These are phyloP conservation scores for Hippocampus zosterae DNA, from an alignment of 2,113 vertebrate species.

Conservation along the genomic window DNA sequence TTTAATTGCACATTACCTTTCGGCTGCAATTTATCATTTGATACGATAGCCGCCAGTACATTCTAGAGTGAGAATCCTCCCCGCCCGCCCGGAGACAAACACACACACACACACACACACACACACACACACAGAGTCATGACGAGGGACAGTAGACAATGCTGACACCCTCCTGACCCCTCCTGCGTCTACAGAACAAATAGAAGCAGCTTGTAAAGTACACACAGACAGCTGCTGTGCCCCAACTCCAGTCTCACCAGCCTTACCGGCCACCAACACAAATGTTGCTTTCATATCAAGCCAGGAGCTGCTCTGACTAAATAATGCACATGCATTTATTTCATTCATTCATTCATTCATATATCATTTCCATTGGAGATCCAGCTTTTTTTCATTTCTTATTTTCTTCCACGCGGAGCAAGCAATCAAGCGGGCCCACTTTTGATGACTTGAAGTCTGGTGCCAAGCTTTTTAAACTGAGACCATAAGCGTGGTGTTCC, in stretches of 20 bases:
- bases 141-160: conserved; percentile 62
- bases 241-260: conserved; percentile 49
- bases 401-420: background rate
- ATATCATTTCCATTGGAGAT: no score
- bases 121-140: conserved; percentile 37
- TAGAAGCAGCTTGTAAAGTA: conserved; percentile 63
- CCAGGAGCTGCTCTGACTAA: conserved; percentile 25
- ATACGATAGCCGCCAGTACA: conserved; percentile 19
- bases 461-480: conserved; percentile 13
- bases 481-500: background rate
- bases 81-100: no score
- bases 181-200: conserved; percentile 62
- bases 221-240: conserved; percentile 68
- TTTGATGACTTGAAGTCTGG: conserved; percentile 13
- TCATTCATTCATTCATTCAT: no score
- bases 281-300: conserved; percentile 26
- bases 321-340: conserved; percentile 17
- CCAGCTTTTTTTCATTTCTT: background rate
- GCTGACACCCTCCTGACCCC: conserved; percentile 61
- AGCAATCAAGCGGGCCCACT: conserved; percentile 1
- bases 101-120: conserved; percentile 35
- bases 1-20: background rate
- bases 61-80: conserved; percentile 54
- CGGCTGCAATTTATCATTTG: no score
- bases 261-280: conserved; percentile 25